Conservation (phyloP, 37 sponge, comb jelly and placozoan species). For the Chondrosia reniformis region DNA sequence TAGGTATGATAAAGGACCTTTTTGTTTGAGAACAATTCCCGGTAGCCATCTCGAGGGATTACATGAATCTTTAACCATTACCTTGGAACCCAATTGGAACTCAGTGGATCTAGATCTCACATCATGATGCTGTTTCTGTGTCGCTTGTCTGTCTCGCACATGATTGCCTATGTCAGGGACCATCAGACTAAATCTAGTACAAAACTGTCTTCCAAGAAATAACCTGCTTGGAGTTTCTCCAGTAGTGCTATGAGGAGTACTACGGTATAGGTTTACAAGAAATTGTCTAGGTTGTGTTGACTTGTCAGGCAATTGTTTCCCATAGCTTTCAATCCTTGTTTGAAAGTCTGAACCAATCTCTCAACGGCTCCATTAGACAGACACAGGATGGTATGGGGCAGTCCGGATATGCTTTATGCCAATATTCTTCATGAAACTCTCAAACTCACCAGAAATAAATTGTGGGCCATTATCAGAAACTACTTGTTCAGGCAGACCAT, state of each 20-base stretch:
- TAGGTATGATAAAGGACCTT: background rate
- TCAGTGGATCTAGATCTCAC: background rate
- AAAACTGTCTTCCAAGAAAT: background rate
- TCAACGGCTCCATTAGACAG: conserved; percentile 2
- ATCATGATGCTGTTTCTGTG: background rate
- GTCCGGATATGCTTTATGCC: background rate
- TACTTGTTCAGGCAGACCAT: background rate
- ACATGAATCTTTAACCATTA: background rate
- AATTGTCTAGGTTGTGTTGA: background rate
- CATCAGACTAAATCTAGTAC: background rate
- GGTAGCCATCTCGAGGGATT: background rate
- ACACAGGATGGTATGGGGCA: background rate
- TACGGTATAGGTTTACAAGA: background rate
- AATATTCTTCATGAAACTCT: background rate
- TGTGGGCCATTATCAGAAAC: background rate
- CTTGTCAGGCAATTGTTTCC: background rate
- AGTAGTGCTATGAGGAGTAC: background rate
- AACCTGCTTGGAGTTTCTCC: background rate
- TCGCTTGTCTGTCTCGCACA: background rate
- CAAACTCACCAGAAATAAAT: background rate
- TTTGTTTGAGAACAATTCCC: background rate
- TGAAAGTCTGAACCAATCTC: background rate
- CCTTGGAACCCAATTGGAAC: background rate
- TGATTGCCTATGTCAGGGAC: background rate
- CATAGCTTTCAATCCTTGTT: background rate